Evolutionary conservation across 1,140 invertebrate genomes (phyloP), one percentile per base, ranked within the genome.

Genomic region (Brachionus rotundiformis): DNA sequence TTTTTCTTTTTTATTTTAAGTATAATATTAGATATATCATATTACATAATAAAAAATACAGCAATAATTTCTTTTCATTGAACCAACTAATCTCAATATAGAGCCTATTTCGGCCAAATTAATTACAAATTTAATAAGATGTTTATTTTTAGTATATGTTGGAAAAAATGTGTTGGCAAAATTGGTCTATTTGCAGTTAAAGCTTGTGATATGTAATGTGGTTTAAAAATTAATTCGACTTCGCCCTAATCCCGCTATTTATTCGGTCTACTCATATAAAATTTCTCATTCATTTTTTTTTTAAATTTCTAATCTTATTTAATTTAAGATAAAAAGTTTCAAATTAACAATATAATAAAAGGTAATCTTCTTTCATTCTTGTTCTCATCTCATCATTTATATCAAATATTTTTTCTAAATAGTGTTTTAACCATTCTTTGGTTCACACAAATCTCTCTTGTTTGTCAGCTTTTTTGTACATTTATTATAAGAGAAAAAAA

Each of bases 251-350:
- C 68, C 68, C 36, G 29, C 6, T 73, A 73, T 73, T 73, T 73
- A 73, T 73, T 73, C 68, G 41, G 41, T 73, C 68, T 73, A 36
- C 63, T 68, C 27, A 44, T 73, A 73, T 73, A 73, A 73, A 44
- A 73, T 73, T 73, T 71, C 65, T 33, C 33, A 36, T 36, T 36
- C 33, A 36, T 71, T 71, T 71, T 36, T 68, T 68, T 71, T 71
- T 41, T 44, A 31, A 44, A 25, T 44, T 73, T 73, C 68, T 73
- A 73, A 73, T 73, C 68, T 73, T 73, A 73, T 73, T 73, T 73
- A 73, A 73, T 73, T 73, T 73, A 73, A 73, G 68, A 73, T 73
- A 73, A 73, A 68, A 73, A 73, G 68, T 73, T 73, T 73, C 68
- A 73, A 73, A 73, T 73, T 73, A 73, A 73, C 68, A 73, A 73